Evolutionary conservation across 2,113 vertebrate species (phyloP), one percentile per base, ranked within the genome.

Genomic region (Psittacula cyanocephala): DNA sequence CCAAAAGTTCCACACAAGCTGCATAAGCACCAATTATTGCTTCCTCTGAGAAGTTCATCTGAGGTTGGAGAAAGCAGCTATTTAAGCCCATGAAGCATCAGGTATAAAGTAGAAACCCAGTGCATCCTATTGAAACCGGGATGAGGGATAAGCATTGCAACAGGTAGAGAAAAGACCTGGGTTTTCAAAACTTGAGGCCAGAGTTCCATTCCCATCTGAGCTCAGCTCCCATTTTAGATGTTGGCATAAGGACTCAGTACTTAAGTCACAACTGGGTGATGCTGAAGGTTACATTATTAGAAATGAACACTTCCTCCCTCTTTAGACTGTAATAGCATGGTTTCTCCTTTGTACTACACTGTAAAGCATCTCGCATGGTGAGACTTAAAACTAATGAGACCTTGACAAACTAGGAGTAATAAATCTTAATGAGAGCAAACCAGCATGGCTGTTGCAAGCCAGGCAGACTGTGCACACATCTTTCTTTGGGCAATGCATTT

Each of bases 371-470:
- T 52, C 52, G 28, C 31, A 23, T 4, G 4, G 22, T 6, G 2
- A 0, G 57, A 50, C 57, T 47, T 43, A 29, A 44, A 47, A 64
- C 2, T 5, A 81, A 62, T 0, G 2, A 85, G 37, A 52, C 8
- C 17, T 28, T 33, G 24, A 75, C 10, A 46, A 92, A 68, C 18
- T 13, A 10, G 7, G 10, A 59, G 19, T 12, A 37, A 69, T 8
- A 76, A 89, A 33, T 43, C 23, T 44, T 15, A 39, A 29, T 0
- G 3, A 52, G 53, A 83, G 8, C 50, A 78, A 60, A 46, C 17
- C n/a, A 28, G 46, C 7, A 20, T 0, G 0, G 25, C 35, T 1
- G 2, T 24, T 16, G 52, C 55, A 77, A 84, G 39, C 20, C 46
- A 37, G 62, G 33, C 65, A 57, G 70, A 44, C 14, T 47, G 46